phyloP scores from a whole-genome alignment of 2,888 invertebrate genomes.

The Drosophila ezoana region DNA sequence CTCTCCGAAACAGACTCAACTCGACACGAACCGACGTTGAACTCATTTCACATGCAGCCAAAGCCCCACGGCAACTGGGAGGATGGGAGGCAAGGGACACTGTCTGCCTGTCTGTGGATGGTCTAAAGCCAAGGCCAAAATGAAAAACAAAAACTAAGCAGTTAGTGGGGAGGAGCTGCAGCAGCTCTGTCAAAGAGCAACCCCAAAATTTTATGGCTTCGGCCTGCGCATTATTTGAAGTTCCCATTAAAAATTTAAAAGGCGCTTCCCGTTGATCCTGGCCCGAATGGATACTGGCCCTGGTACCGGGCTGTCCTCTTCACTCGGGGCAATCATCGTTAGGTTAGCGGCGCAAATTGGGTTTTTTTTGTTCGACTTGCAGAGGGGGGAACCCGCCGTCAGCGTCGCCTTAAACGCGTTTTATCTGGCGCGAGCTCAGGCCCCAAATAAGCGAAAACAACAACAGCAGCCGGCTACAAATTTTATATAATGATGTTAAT shows the following conservation, averaged over 20 bases:
- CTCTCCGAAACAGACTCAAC: slow-evolving; percentile 6
- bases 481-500: slow-evolving; percentile 75
- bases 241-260: slow-evolving; percentile 81
- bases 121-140: slow-evolving; percentile 21
- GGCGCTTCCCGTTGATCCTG: slow-evolving; percentile 55
- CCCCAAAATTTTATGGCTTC: slow-evolving; percentile 43
- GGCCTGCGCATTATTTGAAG: slow-evolving; percentile 73
- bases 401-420: slow-evolving; percentile 54
- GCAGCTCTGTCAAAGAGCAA: slow-evolving; percentile 48
- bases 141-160: slow-evolving; percentile 38
- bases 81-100: not conserved
- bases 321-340: slow-evolving; percentile 74
- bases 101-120: slow-evolving; percentile 17
- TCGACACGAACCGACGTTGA: slow-evolving; percentile 31
- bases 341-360: slow-evolving; percentile 77
- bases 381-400: slow-evolving; percentile 23
- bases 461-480: slow-evolving; percentile 50
- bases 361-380: slow-evolving; percentile 43
- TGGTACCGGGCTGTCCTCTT: slow-evolving; percentile 15
- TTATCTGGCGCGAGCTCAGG: slow-evolving; percentile 50
- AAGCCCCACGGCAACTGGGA: slow-evolving; percentile 15
- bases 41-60: slow-evolving; percentile 57
- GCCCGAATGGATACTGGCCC: slow-evolving; percentile 6
- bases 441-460: slow-evolving; percentile 40
- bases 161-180: slow-evolving; percentile 12